Percentiles rank a stretch among this genome's conserved stretches.
phyloP scores from a whole-genome alignment of 2,888 invertebrate species.

The Scaptomyza caliginosa region DNA sequence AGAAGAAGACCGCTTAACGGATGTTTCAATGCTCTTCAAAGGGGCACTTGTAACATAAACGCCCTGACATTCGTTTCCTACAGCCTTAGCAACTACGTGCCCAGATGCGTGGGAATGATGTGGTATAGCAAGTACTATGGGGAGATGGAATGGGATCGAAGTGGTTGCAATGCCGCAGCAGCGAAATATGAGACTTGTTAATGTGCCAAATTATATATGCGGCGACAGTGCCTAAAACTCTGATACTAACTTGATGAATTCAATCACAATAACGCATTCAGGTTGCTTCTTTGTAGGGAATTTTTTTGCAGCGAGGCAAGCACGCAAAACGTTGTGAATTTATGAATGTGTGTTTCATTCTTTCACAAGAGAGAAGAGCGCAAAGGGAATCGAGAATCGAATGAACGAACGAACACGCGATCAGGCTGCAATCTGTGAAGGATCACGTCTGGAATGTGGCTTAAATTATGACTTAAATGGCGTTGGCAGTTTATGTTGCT shows the following conservation, averaged over 20 bases:
- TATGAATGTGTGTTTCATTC: slow-evolving; percentile 77
- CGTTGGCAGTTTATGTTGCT: slow-evolving; percentile 80
- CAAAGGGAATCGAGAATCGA: slow-evolving; percentile 10
- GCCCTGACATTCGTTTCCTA: slow-evolving; percentile 77
- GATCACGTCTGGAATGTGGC: slow-evolving; percentile 80
- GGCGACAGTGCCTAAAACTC: too few species aligned
- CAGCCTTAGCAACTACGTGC: slow-evolving; percentile 63
- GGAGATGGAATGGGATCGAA: slow-evolving; percentile 23
- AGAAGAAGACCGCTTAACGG: slow-evolving; percentile 68
- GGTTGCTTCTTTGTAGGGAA: slow-evolving; percentile 27
- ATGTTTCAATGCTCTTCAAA: slow-evolving; percentile 59
- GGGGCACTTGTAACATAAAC: slow-evolving; percentile 77
- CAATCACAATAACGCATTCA: too few species aligned
- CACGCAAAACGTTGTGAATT: slow-evolving; percentile 66
- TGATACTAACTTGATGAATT: too few species aligned
- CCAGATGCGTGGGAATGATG: slow-evolving; percentile 80
- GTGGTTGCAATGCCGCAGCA: slow-evolving; percentile 14
- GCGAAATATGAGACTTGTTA: slow-evolving; percentile 79
- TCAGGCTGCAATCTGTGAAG: slow-evolving; percentile 77
- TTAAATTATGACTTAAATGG: slow-evolving; percentile 80
- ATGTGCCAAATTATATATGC: slow-evolving; percentile 69
- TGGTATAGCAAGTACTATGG: slow-evolving; percentile 44
- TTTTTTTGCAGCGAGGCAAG: too few species aligned
- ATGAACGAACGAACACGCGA: slow-evolving; percentile 65
- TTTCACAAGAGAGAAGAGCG: slow-evolving; percentile 34